A percentile compares a stretch with the other conserved stretches of the same genome.
Evolutionary conservation across 2,888 invertebrate genomes (phyloP).

Genomic region (Mesoligia furuncula): DNA sequence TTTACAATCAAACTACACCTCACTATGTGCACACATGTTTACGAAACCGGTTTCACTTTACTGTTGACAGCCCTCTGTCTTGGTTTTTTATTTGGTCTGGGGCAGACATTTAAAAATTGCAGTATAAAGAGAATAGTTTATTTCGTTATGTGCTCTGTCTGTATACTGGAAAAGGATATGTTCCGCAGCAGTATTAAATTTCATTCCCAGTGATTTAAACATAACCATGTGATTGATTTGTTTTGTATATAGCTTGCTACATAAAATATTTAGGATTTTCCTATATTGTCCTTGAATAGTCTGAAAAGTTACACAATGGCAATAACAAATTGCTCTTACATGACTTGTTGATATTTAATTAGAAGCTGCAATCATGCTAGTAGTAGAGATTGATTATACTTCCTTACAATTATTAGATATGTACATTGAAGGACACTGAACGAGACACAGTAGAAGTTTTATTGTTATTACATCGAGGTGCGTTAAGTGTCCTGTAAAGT

Average conservation of each 20-base stretch:
- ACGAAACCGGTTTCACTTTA: too few relatives aligned
- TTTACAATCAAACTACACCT: too few relatives aligned
- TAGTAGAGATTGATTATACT: background rate
- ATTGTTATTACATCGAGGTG: too few relatives aligned
- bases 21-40: too few relatives aligned
- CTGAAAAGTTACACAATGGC: background rate
- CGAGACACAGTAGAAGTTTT: too few relatives aligned
- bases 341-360: background rate
- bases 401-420: background rate
- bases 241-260: background rate
- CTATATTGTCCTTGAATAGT: slow-evolving; percentile 7
- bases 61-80: too few relatives aligned
- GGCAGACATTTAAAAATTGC: background rate
- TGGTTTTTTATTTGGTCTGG: too few relatives aligned
- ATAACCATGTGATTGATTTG: background rate
- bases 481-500: too few relatives aligned
- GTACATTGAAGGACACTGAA: too few relatives aligned
- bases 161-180: background rate
- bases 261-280: slow-evolving; percentile 29
- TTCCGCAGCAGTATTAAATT: background rate
- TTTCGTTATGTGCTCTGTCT: background rate
- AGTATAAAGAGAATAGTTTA: background rate
- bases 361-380: background rate
- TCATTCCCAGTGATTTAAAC: background rate
- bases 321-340: slow-evolving; percentile 1